Conservation (phyloP, 2,888 invertebrate genomes). For the Resseliella maxima region DNA sequence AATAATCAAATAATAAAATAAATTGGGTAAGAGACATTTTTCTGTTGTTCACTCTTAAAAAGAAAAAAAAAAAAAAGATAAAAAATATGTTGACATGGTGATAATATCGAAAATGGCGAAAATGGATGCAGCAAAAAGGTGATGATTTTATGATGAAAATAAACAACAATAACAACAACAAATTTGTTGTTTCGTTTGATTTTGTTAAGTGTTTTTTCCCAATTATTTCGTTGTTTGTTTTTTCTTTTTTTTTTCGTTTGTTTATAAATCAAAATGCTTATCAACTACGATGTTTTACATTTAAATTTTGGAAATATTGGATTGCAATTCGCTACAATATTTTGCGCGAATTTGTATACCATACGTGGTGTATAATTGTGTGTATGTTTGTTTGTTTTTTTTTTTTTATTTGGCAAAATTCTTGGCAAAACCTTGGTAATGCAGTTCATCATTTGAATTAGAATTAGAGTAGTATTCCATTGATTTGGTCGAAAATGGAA, state of each 20-base stretch:
- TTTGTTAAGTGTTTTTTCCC: neutral
- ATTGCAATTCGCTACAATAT: neutral
- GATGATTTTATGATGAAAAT: neutral
- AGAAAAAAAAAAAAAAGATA: too few relatives aligned
- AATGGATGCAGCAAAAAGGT: conserved; percentile 11
- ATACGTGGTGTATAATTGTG: neutral
- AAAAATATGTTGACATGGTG: neutral
- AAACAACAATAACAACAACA: neutral
- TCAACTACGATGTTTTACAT: conserved; percentile 25
- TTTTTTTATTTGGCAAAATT: conserved; percentile 42
- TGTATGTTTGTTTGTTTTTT: neutral
- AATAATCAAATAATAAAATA: neutral
- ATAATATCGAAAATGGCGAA: conserved; percentile 49
- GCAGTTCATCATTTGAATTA: conserved; percentile 1
- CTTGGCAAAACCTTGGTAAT: conserved; percentile 46
- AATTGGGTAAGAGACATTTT: neutral
- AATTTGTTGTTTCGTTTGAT: conserved; percentile 25
- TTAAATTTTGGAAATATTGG: conserved; percentile 6
- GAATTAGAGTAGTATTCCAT: conserved; percentile 26
- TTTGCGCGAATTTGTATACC: neutral
- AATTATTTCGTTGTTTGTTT: too few relatives aligned
- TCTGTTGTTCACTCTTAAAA: neutral
- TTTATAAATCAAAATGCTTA: neutral
- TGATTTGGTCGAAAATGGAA: conserved; percentile 24
- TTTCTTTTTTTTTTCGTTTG: too few relatives aligned